A percentile compares a stretch with the other conserved stretches of the same genome.
Conservation (phyloP, 2,797 vertebrate genomes). For the Cygnus olor region DNA sequence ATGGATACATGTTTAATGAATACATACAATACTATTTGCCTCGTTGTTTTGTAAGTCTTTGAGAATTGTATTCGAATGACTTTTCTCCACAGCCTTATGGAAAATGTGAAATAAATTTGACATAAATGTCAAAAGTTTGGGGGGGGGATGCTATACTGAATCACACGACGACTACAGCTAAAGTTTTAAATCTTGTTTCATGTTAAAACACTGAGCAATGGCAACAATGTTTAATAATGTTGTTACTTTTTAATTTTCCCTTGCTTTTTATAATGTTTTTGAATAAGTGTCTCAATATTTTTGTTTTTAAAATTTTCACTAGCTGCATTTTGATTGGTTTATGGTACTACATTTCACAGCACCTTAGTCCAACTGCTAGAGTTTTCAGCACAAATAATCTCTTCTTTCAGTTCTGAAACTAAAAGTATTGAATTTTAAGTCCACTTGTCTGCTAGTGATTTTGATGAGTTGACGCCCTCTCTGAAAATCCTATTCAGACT, state of each 20-base stretch:
- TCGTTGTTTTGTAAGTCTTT: not conserved
- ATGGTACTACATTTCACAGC: not conserved
- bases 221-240: not conserved
- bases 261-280: not conserved
- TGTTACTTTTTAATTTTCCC: not conserved
- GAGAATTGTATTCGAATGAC: not conserved
- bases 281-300: not conserved
- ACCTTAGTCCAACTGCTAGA: not conserved
- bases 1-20: not conserved
- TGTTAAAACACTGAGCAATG: not conserved
- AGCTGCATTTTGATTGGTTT: not conserved
- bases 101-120: not conserved
- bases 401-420: not conserved
- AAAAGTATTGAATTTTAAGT: not conserved
- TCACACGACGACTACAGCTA: not conserved
- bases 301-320: not conserved
- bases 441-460: not conserved
- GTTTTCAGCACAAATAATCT: not conserved
- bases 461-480: not conserved
- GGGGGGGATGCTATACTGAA: not conserved
- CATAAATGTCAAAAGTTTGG: not conserved
- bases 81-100: not conserved
- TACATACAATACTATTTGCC: not conserved
- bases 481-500: not conserved
- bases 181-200: not conserved